Percentiles rank a stretch among this genome's conserved stretches.
phyloP scores from a whole-genome alignment of 2,888 invertebrate genomes.

The Lithophane ornitopus region DNA sequence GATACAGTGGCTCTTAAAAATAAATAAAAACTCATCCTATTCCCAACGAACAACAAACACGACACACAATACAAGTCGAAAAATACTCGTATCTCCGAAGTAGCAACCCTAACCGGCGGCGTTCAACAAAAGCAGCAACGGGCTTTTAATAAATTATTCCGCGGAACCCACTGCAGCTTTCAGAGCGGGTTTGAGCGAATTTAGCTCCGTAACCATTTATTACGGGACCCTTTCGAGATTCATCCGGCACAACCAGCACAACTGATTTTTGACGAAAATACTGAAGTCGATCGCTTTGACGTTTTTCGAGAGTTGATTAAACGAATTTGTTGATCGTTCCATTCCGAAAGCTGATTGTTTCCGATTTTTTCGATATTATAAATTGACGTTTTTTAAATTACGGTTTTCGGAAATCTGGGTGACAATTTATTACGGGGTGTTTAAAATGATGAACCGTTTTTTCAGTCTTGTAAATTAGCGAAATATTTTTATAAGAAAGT shows the following conservation, averaged over 20 bases:
- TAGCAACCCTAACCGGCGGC: conserved; percentile 71
- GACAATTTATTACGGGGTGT: conserved; percentile 27
- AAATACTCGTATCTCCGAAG: conserved; percentile 43
- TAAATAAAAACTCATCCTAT: not conserved
- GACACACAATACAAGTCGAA: conserved; percentile 31
- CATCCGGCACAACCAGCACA: conserved; percentile 70
- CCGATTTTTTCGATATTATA: conserved; percentile 40
- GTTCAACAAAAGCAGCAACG: conserved; percentile 78
- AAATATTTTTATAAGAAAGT: not conserved
- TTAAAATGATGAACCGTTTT: conserved; percentile 33
- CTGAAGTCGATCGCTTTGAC: conserved; percentile 62
- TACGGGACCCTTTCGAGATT: conserved; percentile 70
- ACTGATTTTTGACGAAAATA: conserved; percentile 75
- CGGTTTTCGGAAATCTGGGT: conserved; percentile 5
- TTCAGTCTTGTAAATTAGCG: not conserved
- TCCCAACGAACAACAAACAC: conserved; percentile 27
- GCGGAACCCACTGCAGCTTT: conserved; percentile 77
- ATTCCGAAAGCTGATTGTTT: conserved; percentile 40
- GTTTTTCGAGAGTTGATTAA: conserved; percentile 63
- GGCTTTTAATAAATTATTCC: conserved; percentile 86
- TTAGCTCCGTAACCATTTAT: conserved; percentile 77
- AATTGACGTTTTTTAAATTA: conserved; percentile 47
- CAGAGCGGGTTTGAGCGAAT: conserved; percentile 74
- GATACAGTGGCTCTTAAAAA: not conserved
- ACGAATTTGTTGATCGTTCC: conserved; percentile 61